A percentile compares a stretch with the other conserved stretches of the same genome.
These are phyloP conservation scores for Bradysia coprophila DNA, from an alignment of 1,140 invertebrate genomes.

Conservation along the genomic window DNA sequence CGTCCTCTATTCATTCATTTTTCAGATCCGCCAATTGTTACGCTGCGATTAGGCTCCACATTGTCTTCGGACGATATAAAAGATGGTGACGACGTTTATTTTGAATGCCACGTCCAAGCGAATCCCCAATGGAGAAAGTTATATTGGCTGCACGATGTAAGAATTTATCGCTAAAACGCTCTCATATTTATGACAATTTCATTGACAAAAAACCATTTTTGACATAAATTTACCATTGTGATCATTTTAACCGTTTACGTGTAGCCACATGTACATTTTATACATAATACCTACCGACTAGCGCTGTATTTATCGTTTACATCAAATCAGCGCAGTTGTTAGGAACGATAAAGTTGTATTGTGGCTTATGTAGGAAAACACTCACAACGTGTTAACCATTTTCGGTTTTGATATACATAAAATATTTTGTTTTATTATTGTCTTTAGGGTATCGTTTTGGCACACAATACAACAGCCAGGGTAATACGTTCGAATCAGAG, in stretches of 20 bases:
- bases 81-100: conserved; percentile 83
- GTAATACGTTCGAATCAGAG: conserved; percentile 70
- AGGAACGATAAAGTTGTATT: too few relatives aligned
- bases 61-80: conserved; percentile 74
- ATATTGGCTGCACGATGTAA: conserved; percentile 70
- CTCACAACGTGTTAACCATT: too few relatives aligned
- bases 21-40: conserved; percentile 72
- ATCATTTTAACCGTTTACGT: background rate
- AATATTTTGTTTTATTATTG: too few relatives aligned
- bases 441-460: conserved; percentile 46
- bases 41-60: conserved; percentile 62
- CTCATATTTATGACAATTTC: too few relatives aligned
- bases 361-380: too few relatives aligned
- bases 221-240: background rate
- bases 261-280: too few relatives aligned
- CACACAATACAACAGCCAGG: conserved; percentile 57
- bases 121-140: conserved; percentile 72
- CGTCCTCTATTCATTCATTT: conserved; percentile 11
- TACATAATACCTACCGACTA: too few relatives aligned
- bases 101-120: conserved; percentile 77
- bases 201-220: too few relatives aligned
- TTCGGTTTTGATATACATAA: too few relatives aligned
- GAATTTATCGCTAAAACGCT: too few relatives aligned
- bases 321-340: too few relatives aligned
- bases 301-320: too few relatives aligned